These are phyloP conservation scores for Podarcis cretensis DNA, from an alignment of 2,113 vertebrate species.

Conservation along the genomic window DNA sequence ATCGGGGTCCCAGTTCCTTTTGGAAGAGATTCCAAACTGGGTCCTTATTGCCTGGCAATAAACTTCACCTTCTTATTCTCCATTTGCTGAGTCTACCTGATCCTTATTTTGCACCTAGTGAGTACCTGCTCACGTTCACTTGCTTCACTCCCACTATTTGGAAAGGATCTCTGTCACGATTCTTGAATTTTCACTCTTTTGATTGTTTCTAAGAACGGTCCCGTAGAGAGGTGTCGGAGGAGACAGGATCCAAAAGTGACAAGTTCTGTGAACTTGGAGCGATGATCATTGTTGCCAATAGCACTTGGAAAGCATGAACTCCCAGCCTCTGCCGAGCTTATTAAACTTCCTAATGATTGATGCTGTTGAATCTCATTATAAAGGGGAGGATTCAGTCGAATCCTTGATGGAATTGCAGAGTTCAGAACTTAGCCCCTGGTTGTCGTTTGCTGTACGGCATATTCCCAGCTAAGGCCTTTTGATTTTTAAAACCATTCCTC, in stretches of 20 bases:
- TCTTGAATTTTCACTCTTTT: conserved; percentile 21
- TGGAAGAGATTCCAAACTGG: too few relatives aligned
- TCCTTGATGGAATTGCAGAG: conserved; percentile 50
- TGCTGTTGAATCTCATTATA: conserved; percentile 43
- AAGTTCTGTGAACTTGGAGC: conserved; percentile 4
- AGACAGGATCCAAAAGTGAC: conserved; percentile 1
- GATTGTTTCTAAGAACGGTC: neutral
- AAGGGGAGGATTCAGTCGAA: conserved; percentile 36
- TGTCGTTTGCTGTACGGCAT: conserved; percentile 9
- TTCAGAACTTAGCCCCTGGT: conserved; percentile 35
- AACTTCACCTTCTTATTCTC: too few relatives aligned
- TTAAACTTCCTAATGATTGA: conserved; percentile 46
- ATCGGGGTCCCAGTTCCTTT: too few relatives aligned
- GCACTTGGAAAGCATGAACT: conserved; percentile 40
- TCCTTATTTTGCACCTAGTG: too few relatives aligned
- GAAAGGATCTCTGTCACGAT: neutral
- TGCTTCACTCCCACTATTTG: conserved; percentile 27
- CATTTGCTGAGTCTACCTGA: too few relatives aligned
- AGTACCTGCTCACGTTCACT: too few relatives aligned
- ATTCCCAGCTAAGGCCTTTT: conserved; percentile 6
- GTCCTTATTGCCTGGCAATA: too few relatives aligned
- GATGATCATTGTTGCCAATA: neutral
- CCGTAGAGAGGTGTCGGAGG: neutral
- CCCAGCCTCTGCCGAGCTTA: conserved; percentile 27
- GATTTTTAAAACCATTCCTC: conserved; percentile 41